A percentile compares a stretch with the other conserved stretches of the same genome.
These are phyloP conservation scores for Camelus bactrianus DNA, from an alignment of 2,113 vertebrate species.

Conservation along the genomic window DNA sequence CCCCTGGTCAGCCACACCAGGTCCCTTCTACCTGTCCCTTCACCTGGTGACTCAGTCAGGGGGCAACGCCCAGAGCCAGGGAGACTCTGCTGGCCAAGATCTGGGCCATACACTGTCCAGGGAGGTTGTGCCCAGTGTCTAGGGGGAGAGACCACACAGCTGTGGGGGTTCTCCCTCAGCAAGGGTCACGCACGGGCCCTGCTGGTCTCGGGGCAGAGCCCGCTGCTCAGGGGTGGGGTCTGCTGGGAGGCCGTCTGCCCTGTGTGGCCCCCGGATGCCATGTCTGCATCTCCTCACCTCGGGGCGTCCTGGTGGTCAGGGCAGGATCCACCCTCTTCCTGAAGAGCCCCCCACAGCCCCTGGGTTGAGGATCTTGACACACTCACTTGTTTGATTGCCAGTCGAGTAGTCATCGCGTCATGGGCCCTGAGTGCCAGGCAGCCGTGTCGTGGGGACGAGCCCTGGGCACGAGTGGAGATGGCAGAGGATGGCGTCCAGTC, in stretches of 20 bases:
- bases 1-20: background rate
- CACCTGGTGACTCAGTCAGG: background rate
- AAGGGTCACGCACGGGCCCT: rapidly evolving
- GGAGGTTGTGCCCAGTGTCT: background rate
- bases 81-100: background rate
- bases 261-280: rapidly evolving
- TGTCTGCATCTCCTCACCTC: background rate
- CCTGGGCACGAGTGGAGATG: background rate
- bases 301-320: background rate
- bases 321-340: background rate
- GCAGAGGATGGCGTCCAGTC: too few relatives aligned
- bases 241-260: rapidly evolving
- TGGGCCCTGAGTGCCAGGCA: background rate
- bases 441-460: background rate
- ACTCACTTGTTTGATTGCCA: background rate
- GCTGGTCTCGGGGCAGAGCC: background rate
- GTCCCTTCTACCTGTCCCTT: background rate
- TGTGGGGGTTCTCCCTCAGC: background rate
- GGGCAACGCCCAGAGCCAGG: background rate
- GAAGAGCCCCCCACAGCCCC: background rate
- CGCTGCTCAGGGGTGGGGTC: background rate
- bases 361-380: background rate
- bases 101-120: background rate
- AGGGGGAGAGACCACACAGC: background rate
- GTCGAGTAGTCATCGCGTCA: rapidly evolving